Percentiles rank a stretch among this genome's conserved stretches.
Conservation (phyloP, 1,140 invertebrate species). For the Yoshiicerus persimilis region DNA sequence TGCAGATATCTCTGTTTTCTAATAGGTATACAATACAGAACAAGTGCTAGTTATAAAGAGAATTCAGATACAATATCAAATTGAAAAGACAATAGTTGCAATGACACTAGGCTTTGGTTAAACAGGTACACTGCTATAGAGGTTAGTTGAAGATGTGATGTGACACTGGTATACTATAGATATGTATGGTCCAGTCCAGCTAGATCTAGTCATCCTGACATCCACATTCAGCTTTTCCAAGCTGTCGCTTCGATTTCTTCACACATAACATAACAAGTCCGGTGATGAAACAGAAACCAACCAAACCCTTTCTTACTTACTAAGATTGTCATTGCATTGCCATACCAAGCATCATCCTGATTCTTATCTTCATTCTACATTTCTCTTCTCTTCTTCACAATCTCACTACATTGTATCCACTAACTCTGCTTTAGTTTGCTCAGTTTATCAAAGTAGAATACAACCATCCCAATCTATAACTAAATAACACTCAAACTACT, state of each 20-base stretch:
- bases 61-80: neutral
- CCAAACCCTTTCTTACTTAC: slow-evolving; percentile 21
- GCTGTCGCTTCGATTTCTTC: slow-evolving; percentile 30
- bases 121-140: neutral
- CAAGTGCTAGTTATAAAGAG: neutral
- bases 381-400: slow-evolving; percentile 24
- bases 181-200: neutral
- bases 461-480: neutral
- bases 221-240: slow-evolving; percentile 3
- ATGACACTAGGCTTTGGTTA: neutral
- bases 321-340: neutral
- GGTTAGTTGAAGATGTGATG: neutral
- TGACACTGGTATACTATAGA: neutral
- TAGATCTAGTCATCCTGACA: neutral
- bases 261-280: slow-evolving; percentile 32
- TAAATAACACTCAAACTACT: neutral
- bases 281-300: slow-evolving; percentile 30
- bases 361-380: slow-evolving; percentile 32
- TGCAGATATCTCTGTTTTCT: neutral
- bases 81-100: neutral
- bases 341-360: neutral
- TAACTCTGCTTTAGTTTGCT: neutral
- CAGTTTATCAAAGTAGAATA: neutral
- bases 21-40: too few species aligned
- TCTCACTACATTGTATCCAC: neutral